Base-by-base conservation (phyloP, 2,888 invertebrate species). In the Pteria penguin region DNA sequence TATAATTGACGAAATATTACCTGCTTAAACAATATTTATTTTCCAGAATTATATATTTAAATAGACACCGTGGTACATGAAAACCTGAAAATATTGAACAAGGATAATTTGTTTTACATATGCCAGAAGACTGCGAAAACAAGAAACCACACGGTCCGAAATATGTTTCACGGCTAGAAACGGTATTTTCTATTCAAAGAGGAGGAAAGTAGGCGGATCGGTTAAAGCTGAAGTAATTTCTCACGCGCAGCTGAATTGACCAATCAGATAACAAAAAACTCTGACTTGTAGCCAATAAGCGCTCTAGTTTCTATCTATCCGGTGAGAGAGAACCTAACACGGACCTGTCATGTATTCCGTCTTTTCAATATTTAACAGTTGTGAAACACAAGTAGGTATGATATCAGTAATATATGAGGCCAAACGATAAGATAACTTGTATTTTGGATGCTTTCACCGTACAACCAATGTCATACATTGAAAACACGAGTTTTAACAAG, bases 331-430 rank as follows among this genome's bases (percentile, higher is more conserved):
- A 33, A 57, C 69, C 58, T 63, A 69, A 76, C 76, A 76, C 72
- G 69, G 76, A 55, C 63, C 72, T 76, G 76, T 76, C 76, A 76
- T 76, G 76, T 76, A 54, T 26, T 52, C 68, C 72, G 76, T 72
- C 72, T 72, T 62, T 55, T 69, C 65, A 76, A 76, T 76, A 76
- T 76, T 76, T 72, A 76, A 76, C 76, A 72, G 62, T 61, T 55
- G 71, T 76, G 72, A 68, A 73, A 72, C 68, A 76, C 72, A 67
- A 72, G 76, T 55, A 67, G 29, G 33, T 27, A 26, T 57, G 54
- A 71, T 45, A 72, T 66, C 65, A 58, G 65, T 65, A 65, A 65
- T 65, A 65, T 57, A 65, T 61, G 72, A 32, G 29, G 68, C 36
- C 52, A 24, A 36, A 52, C 63, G 72, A 73, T 72, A 58, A 72